Conservation (phyloP, 1,140 invertebrate species). For the Littorina saxatilis region DNA sequence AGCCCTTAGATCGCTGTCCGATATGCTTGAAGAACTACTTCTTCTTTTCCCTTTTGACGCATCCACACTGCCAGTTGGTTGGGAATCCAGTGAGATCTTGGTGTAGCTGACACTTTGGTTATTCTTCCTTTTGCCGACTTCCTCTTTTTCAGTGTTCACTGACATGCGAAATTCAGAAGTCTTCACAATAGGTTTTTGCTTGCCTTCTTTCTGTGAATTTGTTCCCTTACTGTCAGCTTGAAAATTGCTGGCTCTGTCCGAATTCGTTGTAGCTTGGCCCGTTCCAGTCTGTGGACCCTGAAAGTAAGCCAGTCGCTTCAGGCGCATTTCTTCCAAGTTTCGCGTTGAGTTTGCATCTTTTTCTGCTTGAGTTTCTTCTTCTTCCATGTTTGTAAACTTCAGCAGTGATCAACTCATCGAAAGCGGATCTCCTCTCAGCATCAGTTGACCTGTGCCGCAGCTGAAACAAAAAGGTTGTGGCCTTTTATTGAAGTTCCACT, state of each 20-base stretch:
- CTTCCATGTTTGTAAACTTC: background rate
- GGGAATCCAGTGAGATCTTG: background rate
- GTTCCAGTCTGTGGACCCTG: background rate
- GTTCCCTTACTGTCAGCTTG: too few species aligned
- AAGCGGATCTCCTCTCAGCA: background rate
- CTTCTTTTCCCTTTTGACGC: background rate
- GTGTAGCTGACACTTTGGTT: background rate
- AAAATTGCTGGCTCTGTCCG: too few species aligned
- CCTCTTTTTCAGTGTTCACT: background rate
- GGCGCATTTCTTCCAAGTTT: constrained; percentile 39
- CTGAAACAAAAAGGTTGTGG: constrained; percentile 12
- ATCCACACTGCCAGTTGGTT: background rate
- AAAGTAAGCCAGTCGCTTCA: constrained; percentile 47
- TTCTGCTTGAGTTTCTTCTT: background rate
- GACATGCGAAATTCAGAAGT: background rate
- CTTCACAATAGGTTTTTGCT: background rate
- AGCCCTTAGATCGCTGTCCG: background rate
- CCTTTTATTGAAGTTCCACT: too few species aligned
- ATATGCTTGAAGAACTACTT: background rate
- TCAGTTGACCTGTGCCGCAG: background rate
- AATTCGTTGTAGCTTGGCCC: too few species aligned
- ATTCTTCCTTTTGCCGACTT: background rate
- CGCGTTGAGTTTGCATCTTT: constrained; percentile 7
- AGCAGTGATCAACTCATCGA: background rate
- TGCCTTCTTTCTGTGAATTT: background rate